phyloP scores from a whole-genome alignment of 2,113 vertebrate genomes.

The Cromileptes altivelis region DNA sequence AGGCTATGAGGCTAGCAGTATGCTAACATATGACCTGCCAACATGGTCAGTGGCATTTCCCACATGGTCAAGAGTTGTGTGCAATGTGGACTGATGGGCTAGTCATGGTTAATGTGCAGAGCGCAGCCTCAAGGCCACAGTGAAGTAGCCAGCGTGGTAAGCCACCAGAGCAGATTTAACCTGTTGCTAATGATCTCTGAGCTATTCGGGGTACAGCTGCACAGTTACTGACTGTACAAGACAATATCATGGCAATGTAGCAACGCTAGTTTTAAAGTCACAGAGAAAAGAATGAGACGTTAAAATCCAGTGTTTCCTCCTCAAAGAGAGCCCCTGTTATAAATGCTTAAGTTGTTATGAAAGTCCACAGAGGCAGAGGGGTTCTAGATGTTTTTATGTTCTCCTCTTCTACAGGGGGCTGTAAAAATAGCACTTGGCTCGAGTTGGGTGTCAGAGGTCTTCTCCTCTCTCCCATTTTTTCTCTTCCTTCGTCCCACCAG shows the following conservation, averaged over 20 bases:
- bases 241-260: not conserved
- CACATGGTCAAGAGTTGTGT: constrained; percentile 44
- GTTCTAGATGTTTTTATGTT: constrained; percentile 65
- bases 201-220: not conserved
- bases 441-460: constrained; percentile 83
- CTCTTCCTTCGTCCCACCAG: constrained; percentile 24
- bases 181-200: constrained; percentile 12
- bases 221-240: not conserved
- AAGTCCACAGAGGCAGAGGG: constrained; percentile 42
- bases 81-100: constrained; percentile 15
- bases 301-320: constrained; percentile 25
- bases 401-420: constrained; percentile 64
- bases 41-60: constrained; percentile 55
- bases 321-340: constrained; percentile 21
- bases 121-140: constrained; percentile 35
- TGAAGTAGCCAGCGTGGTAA: constrained; percentile 27
- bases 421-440: constrained; percentile 86
- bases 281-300: constrained; percentile 11
- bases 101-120: constrained; percentile 51
- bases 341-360: constrained; percentile 61
- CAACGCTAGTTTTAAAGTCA: not conserved
- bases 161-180: constrained; percentile 36
- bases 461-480: constrained; percentile 32
- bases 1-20: constrained; percentile 24
- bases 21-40: constrained; percentile 47